Evolutionary conservation across 2,888 invertebrate species (phyloP).

Genomic region (Deroplatys truncata): DNA sequence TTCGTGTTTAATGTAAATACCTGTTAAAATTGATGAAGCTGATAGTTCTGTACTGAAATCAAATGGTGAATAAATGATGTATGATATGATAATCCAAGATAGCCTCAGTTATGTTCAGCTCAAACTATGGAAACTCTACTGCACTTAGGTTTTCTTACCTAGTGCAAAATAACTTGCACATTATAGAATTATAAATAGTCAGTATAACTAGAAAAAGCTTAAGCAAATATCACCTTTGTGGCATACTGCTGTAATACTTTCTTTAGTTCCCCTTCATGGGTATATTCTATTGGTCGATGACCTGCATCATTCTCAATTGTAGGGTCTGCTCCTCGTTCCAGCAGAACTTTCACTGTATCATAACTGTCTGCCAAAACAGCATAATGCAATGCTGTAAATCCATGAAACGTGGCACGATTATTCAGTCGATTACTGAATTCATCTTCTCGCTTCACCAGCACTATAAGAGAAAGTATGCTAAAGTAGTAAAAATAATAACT

Average conservation of each 20-base stretch:
- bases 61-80: too few species aligned
- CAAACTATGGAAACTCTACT: too few species aligned
- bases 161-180: too few species aligned
- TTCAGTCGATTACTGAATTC: conserved; percentile 73
- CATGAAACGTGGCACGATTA: conserved; percentile 70
- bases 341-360: conserved; percentile 57
- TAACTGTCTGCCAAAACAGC: conserved; percentile 72
- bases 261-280: conserved; percentile 60
- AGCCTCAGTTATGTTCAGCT: too few species aligned
- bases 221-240: conserved; percentile 31
- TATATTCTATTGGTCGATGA: conserved; percentile 70
- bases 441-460: conserved; percentile 66
- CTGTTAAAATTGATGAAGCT: too few species aligned
- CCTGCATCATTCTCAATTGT: conserved; percentile 72
- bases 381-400: conserved; percentile 86
- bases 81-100: too few species aligned
- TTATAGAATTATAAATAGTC: too few species aligned
- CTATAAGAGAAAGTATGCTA: conserved; percentile 39
- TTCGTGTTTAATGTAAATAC: too few species aligned
- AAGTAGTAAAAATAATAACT: background rate
- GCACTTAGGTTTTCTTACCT: too few species aligned
- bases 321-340: conserved; percentile 72
- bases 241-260: conserved; percentile 57
- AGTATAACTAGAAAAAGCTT: background rate
- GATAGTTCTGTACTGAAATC: too few species aligned